phyloP scores from a whole-genome alignment of 2,113 vertebrate species.

The Ameiurus melas region DNA sequence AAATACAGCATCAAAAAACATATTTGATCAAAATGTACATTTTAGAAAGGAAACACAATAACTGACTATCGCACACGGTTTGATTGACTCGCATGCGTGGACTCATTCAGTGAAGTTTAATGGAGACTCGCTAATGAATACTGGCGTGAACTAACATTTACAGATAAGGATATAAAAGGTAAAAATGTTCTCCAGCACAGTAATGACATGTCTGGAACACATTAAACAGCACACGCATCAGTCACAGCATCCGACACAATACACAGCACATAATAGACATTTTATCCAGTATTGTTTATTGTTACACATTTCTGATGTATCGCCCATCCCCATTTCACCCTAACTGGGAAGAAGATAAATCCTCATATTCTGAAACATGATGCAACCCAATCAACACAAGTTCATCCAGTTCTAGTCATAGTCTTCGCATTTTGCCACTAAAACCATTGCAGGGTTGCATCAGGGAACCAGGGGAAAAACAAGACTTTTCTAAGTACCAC shows the following conservation, averaged over 20 bases:
- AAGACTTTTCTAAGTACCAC: background rate
- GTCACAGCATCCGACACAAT: background rate
- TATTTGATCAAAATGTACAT: too few relatives aligned
- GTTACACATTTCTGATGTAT: background rate
- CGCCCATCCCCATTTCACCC: background rate
- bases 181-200: too few relatives aligned
- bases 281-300: background rate
- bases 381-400: background rate
- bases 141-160: too few relatives aligned
- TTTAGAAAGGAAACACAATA: too few relatives aligned
- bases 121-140: too few relatives aligned
- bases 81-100: too few relatives aligned
- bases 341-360: background rate
- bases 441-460: background rate
- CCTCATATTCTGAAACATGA: background rate
- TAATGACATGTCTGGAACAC: too few relatives aligned
- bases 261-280: background rate
- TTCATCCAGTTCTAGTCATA: background rate
- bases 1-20: too few relatives aligned
- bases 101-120: too few relatives aligned
- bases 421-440: background rate
- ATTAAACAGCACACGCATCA: too few relatives aligned
- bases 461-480: background rate
- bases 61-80: too few relatives aligned
- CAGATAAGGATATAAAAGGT: too few relatives aligned